Percentiles rank a stretch among this genome's conserved stretches.
Evolutionary conservation across 2,113 vertebrate genomes (phyloP).

Genomic region (cat (Felis catus)): F.catus_Fca126_mat1.0 CM031428.1:33172001-33172500

Average conservation of each 20-base stretch:
- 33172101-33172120: slow-evolving; percentile 13
- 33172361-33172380: background rate
- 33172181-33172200: background rate
- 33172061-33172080: background rate
- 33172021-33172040: background rate
- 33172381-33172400: background rate
- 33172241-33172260: background rate
- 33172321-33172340: background rate
- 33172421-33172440: too few relatives aligned
- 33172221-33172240: background rate
- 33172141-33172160: background rate
- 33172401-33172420: background rate
- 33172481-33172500: too few relatives aligned
- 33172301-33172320: background rate
- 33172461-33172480: too few relatives aligned
- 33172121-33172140: background rate
- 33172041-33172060: background rate
- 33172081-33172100: background rate
- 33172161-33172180: background rate
- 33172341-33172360: background rate
- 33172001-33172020: background rate
- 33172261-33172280: background rate
- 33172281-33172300: background rate
- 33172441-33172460: too few relatives aligned
- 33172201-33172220: background rate